phyloP scores from a whole-genome alignment of 2,113 vertebrate species.

The Campylomormyrus numenius region DNA sequence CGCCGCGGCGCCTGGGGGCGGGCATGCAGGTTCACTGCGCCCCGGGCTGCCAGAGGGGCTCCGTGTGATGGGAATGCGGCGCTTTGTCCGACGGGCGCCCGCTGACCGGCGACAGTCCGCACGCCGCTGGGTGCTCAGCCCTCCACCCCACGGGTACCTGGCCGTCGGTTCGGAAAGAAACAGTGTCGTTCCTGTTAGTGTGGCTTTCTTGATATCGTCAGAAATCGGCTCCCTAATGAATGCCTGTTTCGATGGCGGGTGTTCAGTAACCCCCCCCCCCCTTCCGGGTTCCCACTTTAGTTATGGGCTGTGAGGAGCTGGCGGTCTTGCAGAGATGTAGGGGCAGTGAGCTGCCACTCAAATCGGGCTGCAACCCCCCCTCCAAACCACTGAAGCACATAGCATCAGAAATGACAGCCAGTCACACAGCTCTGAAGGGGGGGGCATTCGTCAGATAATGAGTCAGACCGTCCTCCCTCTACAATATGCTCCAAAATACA shows the following conservation, averaged over 20 bases:
- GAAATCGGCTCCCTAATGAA: background rate
- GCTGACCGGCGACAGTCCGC: background rate
- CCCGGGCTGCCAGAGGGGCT: background rate
- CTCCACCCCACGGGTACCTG: background rate
- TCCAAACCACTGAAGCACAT: background rate
- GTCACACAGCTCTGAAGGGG: background rate
- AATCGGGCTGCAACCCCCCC: background rate
- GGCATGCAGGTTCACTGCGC: background rate
- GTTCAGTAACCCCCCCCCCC: too few species aligned
- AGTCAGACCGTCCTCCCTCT: background rate
- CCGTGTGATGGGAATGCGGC: background rate
- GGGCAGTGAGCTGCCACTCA: background rate
- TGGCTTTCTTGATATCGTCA: background rate
- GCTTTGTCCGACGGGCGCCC: background rate
- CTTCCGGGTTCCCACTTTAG: background rate
- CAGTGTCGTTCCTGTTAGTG: background rate
- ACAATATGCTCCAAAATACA: background rate
- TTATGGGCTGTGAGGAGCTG: background rate
- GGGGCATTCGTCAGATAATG: background rate
- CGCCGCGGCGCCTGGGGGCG: background rate
- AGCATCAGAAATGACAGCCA: background rate
- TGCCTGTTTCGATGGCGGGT: background rate
- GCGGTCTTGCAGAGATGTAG: background rate
- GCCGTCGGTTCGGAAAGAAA: background rate
- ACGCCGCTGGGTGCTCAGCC: background rate